These are phyloP conservation scores for Argyrosomus japonicus DNA, from an alignment of 2,113 vertebrate genomes.

Conservation along the genomic window DNA sequence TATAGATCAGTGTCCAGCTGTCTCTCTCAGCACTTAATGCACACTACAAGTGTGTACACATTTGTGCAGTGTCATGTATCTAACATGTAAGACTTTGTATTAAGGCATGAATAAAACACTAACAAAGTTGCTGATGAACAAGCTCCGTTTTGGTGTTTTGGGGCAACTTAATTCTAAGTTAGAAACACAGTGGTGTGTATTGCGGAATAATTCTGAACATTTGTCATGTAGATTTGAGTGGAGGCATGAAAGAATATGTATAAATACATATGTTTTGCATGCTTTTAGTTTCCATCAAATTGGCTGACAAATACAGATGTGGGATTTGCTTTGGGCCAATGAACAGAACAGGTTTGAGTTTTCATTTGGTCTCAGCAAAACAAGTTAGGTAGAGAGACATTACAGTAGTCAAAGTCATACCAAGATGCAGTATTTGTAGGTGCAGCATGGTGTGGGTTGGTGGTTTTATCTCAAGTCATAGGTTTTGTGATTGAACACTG, in stretches of 20 bases:
- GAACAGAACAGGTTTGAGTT: not conserved
- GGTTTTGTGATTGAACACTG: conserved; percentile 9
- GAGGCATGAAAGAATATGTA: not conserved
- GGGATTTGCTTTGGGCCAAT: not conserved
- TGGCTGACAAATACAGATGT: not conserved
- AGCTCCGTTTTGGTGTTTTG: not conserved
- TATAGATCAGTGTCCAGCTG: conserved; percentile 51
- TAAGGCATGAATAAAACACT: not conserved
- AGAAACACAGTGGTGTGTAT: not conserved
- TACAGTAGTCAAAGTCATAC: not conserved
- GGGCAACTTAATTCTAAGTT: not conserved
- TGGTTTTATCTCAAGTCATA: not conserved
- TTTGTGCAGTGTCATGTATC: not conserved
- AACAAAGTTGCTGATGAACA: not conserved
- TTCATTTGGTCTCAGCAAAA: not conserved
- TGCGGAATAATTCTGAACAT: not conserved
- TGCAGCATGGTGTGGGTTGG: not conserved
- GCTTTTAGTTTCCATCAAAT: not conserved
- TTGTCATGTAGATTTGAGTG: not conserved
- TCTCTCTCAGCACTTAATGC: conserved; percentile 11
- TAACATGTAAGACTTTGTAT: not conserved
- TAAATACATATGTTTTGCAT: not conserved
- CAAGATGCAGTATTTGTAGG: not conserved
- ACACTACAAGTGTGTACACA: not conserved
- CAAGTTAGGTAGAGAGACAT: not conserved